phyloP scores from a whole-genome alignment of 1,140 invertebrate genomes.

The Pteromalus puparum region DNA sequence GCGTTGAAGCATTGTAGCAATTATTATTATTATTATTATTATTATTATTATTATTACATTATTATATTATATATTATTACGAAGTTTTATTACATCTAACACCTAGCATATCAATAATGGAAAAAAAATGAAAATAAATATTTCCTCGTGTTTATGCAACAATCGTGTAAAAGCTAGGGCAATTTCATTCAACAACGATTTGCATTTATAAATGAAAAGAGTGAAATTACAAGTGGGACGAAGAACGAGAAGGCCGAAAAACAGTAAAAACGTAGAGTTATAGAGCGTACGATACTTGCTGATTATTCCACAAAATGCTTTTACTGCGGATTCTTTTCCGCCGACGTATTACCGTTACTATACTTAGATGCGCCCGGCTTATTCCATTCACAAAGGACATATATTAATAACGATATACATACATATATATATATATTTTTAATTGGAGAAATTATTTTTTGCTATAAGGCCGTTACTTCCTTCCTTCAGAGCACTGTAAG shows the following conservation, averaged over 20 bases:
- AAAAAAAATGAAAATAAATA: slow-evolving; percentile 17
- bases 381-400: neutral
- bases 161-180: slow-evolving; percentile 28
- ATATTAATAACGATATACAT: neutral
- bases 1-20: slow-evolving; percentile 39
- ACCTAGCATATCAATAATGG: slow-evolving; percentile 46
- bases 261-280: neutral
- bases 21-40: slow-evolving; percentile 45
- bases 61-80: slow-evolving; percentile 43
- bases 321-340: slow-evolving; percentile 2
- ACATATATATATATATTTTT: slow-evolving; percentile 20
- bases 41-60: slow-evolving; percentile 46
- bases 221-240: neutral
- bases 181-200: slow-evolving; percentile 31
- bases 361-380: neutral
- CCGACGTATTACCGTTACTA: slow-evolving; percentile 5
- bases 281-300: slow-evolving; percentile 14
- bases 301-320: slow-evolving; percentile 17
- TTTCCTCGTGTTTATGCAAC: slow-evolving; percentile 17
- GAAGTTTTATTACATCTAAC: slow-evolving; percentile 48
- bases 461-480: neutral
- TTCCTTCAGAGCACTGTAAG: slow-evolving; percentile 21
- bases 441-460: slow-evolving; percentile 22
- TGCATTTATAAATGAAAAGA: slow-evolving; percentile 35
- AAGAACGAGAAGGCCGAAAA: neutral